These are phyloP conservation scores for Saccostrea glomerata DNA, from an alignment of 1,140 invertebrate species.

Conservation along the genomic window DNA sequence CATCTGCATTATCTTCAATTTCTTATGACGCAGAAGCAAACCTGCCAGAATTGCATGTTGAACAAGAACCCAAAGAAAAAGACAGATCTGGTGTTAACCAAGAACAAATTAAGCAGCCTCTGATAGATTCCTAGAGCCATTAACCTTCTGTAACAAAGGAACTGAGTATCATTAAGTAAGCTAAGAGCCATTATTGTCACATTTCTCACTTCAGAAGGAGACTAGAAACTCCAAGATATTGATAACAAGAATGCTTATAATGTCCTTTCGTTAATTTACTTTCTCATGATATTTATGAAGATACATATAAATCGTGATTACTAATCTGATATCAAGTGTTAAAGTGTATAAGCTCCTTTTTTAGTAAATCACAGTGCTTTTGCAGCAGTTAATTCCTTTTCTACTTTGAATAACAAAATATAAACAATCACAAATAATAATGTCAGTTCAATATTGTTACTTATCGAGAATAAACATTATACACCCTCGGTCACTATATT, in stretches of 20 bases:
- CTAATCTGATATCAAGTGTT: too few species aligned
- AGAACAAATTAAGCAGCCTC: background rate
- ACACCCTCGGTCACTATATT: too few species aligned
- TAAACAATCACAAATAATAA: too few species aligned
- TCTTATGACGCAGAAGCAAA: background rate
- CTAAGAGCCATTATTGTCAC: background rate
- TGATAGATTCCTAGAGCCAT: background rate
- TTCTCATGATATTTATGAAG: background rate
- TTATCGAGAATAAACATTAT: too few species aligned
- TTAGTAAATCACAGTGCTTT: too few species aligned
- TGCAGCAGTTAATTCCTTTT: too few species aligned
- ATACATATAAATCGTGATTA: too few species aligned
- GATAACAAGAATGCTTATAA: background rate
- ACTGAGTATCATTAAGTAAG: background rate
- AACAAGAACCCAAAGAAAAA: background rate
- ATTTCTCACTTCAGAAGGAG: slow-evolving; percentile 5
- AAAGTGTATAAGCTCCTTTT: too few species aligned
- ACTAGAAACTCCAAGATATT: background rate
- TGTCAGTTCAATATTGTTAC: too few species aligned
- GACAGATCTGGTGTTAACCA: background rate
- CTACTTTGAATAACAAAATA: too few species aligned
- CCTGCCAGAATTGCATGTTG: background rate
- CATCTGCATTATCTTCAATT: slow-evolving; percentile 1
- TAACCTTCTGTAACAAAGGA: background rate
- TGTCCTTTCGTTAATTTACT: background rate